Percentiles rank a stretch among this genome's conserved stretches.
These are phyloP conservation scores for Neodiprion virginianus DNA, from an alignment of 1,140 invertebrate genomes.

Conservation along the genomic window DNA sequence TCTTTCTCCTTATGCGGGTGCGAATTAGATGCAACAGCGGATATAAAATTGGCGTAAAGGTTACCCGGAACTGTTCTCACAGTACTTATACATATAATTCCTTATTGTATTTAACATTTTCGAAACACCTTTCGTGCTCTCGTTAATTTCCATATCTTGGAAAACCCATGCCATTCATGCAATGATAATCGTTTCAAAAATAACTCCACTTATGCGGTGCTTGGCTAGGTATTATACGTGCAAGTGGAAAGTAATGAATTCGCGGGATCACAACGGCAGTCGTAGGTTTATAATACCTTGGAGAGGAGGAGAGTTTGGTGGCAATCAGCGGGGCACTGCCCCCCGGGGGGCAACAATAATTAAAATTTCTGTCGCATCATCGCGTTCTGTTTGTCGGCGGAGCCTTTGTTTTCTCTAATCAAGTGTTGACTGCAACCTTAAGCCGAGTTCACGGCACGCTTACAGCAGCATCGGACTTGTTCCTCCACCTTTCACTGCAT, in stretches of 20 bases:
- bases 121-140: too few species aligned
- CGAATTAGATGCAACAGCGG: too few species aligned
- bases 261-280: too few species aligned
- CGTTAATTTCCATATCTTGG: too few species aligned
- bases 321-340: not conserved
- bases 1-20: too few species aligned
- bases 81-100: too few species aligned
- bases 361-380: conserved; percentile 18
- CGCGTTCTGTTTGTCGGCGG: conserved; percentile 13
- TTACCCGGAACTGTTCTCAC: too few species aligned
- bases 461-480: not conserved
- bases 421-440: conserved; percentile 11
- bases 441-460: not conserved
- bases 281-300: not conserved
- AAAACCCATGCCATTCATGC: too few species aligned
- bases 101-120: too few species aligned
- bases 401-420: conserved; percentile 16
- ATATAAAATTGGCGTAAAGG: too few species aligned
- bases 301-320: not conserved
- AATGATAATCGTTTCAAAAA: not conserved
- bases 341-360: conserved; percentile 6
- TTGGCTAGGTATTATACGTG: not conserved
- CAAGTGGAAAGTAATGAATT: not conserved
- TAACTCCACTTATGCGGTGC: not conserved
- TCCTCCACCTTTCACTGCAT: not conserved